Conservation (phyloP, 2,797 vertebrate species). For the Oryzias dopingdopingensis region DNA sequence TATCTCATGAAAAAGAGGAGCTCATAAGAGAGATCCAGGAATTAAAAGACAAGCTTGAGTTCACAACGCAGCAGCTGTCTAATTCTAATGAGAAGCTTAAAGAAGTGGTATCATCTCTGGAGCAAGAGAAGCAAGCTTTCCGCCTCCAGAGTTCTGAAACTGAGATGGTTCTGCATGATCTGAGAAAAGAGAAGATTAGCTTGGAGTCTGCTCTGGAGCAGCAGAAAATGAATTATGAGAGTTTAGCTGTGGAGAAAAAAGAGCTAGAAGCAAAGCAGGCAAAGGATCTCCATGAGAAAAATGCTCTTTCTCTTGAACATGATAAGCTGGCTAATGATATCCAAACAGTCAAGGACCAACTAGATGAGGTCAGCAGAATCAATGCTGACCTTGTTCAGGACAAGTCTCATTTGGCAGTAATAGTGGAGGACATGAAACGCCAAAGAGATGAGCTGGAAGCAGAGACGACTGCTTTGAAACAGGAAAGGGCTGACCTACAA, state of each 20-base stretch:
- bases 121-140: conserved; percentile 76
- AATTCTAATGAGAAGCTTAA: conserved; percentile 60
- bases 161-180: conserved; percentile 73
- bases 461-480: conserved; percentile 60
- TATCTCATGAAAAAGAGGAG: conserved; percentile 79
- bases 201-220: conserved; percentile 75
- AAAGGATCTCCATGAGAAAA: conserved; percentile 68
- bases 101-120: conserved; percentile 63
- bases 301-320: conserved; percentile 72
- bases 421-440: conserved; percentile 73
- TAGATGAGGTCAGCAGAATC: conserved; percentile 67
- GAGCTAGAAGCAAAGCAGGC: conserved; percentile 78
- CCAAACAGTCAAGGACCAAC: conserved; percentile 69
- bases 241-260: conserved; percentile 65
- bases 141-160: conserved; percentile 65
- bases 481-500: conserved; percentile 66
- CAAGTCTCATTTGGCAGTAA: conserved; percentile 68
- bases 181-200: conserved; percentile 80
- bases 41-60: conserved; percentile 71
- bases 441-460: conserved; percentile 65
- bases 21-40: conserved; percentile 76
- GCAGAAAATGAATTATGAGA: conserved; percentile 76
- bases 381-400: conserved; percentile 71
- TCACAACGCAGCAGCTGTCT: conserved; percentile 60
- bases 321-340: conserved; percentile 66